Evolutionary conservation across 2,797 vertebrate species (phyloP).

Genomic region (Poeciliopsis turneri): DNA sequence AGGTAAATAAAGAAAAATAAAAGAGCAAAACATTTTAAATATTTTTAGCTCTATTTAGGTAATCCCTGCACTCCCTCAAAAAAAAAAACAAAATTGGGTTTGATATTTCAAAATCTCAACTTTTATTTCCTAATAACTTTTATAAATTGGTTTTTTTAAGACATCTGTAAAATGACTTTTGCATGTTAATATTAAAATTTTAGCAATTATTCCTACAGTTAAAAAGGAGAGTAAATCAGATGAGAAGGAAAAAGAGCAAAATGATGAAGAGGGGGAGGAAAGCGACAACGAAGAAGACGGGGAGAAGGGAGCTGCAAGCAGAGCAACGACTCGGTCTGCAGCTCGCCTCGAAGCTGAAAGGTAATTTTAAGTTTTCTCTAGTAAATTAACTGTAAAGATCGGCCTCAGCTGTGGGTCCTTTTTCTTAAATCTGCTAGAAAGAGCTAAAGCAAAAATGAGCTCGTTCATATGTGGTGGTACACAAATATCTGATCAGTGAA

Average conservation of each 20-base stretch:
- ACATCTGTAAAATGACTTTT: background rate
- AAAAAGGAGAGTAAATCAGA: conserved; percentile 69
- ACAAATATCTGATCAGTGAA: conserved; percentile 1
- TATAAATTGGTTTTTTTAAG: too few relatives aligned
- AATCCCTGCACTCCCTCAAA: too few relatives aligned
- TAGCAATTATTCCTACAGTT: conserved; percentile 33
- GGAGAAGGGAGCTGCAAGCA: conserved; percentile 71
- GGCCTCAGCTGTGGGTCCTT: background rate
- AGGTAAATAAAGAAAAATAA: conserved; percentile 45
- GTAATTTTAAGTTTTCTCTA: conserved; percentile 68
- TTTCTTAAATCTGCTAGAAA: background rate
- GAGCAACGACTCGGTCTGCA: conserved; percentile 88
- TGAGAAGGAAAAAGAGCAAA: conserved; percentile 71
- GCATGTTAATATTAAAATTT: background rate
- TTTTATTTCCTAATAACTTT: background rate
- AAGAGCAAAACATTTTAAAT: background rate
- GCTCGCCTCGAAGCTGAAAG: conserved; percentile 91
- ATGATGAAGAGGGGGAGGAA: conserved; percentile 80
- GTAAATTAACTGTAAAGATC: background rate
- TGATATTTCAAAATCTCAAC: background rate
- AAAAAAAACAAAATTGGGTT: background rate
- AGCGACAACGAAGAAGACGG: conserved; percentile 80
- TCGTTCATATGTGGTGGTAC: background rate
- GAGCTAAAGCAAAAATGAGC: background rate
- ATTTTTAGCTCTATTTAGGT: background rate